Conservation (phyloP, 2,888 invertebrate species). For the Drosophila bunnanda region DNA sequence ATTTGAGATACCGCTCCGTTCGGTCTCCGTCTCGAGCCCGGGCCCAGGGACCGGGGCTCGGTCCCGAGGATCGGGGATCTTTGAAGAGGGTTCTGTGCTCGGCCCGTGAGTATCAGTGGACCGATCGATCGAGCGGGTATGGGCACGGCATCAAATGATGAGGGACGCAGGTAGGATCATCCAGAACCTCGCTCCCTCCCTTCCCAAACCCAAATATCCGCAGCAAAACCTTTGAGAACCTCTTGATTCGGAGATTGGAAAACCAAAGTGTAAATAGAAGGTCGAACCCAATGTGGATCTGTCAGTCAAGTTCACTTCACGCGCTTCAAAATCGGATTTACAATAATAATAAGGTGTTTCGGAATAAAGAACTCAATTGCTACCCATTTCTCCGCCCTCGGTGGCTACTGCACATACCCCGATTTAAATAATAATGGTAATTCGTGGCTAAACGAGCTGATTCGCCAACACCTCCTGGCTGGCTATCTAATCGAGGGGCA, state of each 20-base stretch:
- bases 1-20: constrained; percentile 76
- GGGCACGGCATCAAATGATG: constrained; percentile 55
- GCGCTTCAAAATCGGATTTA: constrained; percentile 20
- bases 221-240: constrained; percentile 51
- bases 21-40: constrained; percentile 9
- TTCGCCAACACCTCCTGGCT: constrained; percentile 74
- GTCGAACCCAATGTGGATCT: constrained; percentile 15
- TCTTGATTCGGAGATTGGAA: constrained; percentile 13
- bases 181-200: neutral
- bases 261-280: constrained; percentile 46
- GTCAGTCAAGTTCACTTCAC: constrained; percentile 32
- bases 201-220: constrained; percentile 55
- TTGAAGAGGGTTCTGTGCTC: constrained; percentile 69
- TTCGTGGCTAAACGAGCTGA: constrained; percentile 72
- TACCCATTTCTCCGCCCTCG: constrained; percentile 35
- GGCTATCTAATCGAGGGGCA: constrained; percentile 78
- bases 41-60: constrained; percentile 3
- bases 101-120: constrained; percentile 58
- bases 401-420: constrained; percentile 42
- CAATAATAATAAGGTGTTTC: constrained; percentile 35
- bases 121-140: constrained; percentile 62
- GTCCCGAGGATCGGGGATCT: constrained; percentile 40
- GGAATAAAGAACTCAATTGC: constrained; percentile 12
- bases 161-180: constrained; percentile 71
- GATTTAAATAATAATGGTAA: constrained; percentile 80